These are phyloP conservation scores for Odontothrips loti DNA, from an alignment of 2,888 invertebrate species.

Conservation along the genomic window DNA sequence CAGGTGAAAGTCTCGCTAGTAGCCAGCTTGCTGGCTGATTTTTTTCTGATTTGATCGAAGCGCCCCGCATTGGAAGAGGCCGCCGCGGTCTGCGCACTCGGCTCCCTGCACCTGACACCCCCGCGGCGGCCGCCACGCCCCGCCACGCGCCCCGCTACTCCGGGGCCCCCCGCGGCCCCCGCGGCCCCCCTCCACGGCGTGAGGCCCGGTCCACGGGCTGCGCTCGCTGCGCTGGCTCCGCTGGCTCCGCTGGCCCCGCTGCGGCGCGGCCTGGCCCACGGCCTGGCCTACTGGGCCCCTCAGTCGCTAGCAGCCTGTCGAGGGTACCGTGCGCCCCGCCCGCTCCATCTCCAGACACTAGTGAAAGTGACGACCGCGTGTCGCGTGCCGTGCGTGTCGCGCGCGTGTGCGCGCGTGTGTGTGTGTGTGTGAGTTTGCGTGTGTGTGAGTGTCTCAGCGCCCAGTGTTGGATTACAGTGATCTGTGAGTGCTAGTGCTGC, in stretches of 20 bases:
- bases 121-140: not conserved
- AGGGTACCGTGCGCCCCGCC: not conserved
- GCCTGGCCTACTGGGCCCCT: not conserved
- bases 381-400: not conserved
- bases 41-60: not conserved
- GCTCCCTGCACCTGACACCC: not conserved
- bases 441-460: not conserved
- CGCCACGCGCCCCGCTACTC: not conserved
- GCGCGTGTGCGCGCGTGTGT: not conserved
- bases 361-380: slow-evolving; percentile 6
- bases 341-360: not conserved
- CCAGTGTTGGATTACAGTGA: not conserved
- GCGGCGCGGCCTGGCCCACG: not conserved
- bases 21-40: too few species aligned
- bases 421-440: not conserved
- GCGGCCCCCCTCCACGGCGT: not conserved
- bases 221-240: too few species aligned
- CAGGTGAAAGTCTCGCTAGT: too few species aligned
- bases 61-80: not conserved
- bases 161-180: not conserved
- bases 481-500: slow-evolving; percentile 4
- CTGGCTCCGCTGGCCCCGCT: not conserved
- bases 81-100: not conserved
- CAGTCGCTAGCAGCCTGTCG: slow-evolving; percentile 3
- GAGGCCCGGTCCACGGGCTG: not conserved